phyloP scores from a whole-genome alignment of 2,888 invertebrate genomes.

The Salticus scenicus region DNA sequence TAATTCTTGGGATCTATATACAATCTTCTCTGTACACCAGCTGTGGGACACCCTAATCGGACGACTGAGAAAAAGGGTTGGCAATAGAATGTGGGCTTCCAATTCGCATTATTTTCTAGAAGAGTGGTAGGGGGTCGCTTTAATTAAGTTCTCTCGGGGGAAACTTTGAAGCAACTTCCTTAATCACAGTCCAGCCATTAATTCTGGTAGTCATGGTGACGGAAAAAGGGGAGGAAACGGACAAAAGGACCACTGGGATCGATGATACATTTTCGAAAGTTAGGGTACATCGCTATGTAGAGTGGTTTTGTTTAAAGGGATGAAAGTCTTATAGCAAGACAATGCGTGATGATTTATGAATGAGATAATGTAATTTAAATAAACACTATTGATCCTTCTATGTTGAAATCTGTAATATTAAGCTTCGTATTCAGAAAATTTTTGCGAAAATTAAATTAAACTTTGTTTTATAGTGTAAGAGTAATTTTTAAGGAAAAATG shows the following conservation, averaged over 20 bases:
- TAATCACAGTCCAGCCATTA: constrained; percentile 64
- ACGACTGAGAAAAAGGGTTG: constrained; percentile 62
- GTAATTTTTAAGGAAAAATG: too few species aligned
- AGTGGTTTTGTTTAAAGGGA: not conserved
- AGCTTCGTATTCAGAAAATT: too few species aligned
- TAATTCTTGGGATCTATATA: not conserved
- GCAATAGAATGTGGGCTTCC: constrained; percentile 37
- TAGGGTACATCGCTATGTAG: not conserved
- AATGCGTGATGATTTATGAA: not conserved
- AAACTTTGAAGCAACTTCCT: constrained; percentile 67
- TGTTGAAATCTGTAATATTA: too few species aligned
- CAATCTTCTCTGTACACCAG: not conserved
- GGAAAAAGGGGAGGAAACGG: not conserved
- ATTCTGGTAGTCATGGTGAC: constrained; percentile 56
- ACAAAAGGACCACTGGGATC: constrained; percentile 16
- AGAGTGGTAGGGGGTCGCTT: constrained; percentile 25
- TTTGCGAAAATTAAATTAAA: too few species aligned
- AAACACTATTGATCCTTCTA: too few species aligned
- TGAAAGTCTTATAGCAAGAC: not conserved
- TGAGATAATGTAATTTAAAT: too few species aligned
- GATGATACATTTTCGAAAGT: constrained; percentile 12
- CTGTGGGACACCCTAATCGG: constrained; percentile 15
- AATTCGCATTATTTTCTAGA: constrained; percentile 33
- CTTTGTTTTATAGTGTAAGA: too few species aligned
- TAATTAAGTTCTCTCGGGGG: constrained; percentile 67